Percentiles rank a stretch among this genome's conserved stretches.
Conservation (phyloP, 1,140 invertebrate genomes). For the Sycobia sp. region DNA sequence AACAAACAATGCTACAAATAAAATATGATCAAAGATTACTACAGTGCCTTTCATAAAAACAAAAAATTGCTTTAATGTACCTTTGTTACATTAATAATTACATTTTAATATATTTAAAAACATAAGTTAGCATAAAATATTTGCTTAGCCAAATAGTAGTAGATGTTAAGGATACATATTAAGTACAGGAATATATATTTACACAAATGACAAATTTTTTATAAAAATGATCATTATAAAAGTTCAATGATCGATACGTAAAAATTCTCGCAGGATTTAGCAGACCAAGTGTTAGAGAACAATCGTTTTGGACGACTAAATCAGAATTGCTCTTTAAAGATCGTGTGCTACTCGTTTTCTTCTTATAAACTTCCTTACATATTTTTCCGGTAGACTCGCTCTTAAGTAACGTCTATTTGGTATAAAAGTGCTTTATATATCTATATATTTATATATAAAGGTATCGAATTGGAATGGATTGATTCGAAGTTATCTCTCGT, state of each 20-base stretch:
- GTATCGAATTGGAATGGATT: conserved; percentile 35
- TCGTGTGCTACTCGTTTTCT: neutral
- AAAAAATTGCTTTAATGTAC: neutral
- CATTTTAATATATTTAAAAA: conserved; percentile 23
- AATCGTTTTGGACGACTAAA: neutral
- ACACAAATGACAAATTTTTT: conserved; percentile 30
- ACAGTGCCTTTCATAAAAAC: conserved; percentile 8
- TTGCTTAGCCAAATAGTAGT: conserved; percentile 17
- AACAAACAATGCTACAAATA: conserved; percentile 16
- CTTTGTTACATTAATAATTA: conserved; percentile 10
- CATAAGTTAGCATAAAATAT: conserved; percentile 24
- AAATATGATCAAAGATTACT: conserved; percentile 6
- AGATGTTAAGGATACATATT: conserved; percentile 17
- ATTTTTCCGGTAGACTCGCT: conserved; percentile 14
- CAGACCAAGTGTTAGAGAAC: neutral
- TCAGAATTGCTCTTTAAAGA: conserved; percentile 1
- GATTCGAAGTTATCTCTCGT: conserved; percentile 33
- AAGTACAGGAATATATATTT: conserved; percentile 33
- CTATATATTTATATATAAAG: conserved; percentile 19
- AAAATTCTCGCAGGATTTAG: neutral
- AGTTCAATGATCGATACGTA: conserved; percentile 3
- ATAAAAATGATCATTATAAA: conserved; percentile 24
- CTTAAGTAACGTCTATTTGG: conserved; percentile 34
- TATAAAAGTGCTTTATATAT: conserved; percentile 30
- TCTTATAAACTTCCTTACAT: conserved; percentile 1